Base-by-base conservation (phyloP, 1,140 invertebrate species). In the Octopus bimaculoides region DNA sequence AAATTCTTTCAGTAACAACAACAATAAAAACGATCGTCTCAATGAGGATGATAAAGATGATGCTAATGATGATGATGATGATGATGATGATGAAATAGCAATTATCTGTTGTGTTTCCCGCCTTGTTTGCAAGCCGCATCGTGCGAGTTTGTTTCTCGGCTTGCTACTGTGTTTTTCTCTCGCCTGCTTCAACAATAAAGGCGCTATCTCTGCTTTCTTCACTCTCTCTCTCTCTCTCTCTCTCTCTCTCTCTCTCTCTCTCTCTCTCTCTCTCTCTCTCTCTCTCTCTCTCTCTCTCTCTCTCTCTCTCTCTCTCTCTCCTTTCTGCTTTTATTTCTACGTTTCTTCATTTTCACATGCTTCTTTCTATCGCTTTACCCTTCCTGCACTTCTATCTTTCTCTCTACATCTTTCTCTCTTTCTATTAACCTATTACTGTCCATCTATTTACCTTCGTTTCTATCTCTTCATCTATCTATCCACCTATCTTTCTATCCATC, bases 201-300 rank as follows among this genome's bases (percentile, higher is more conserved):
- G 1, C 56, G 9, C 9, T 3, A 12, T 61, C 56, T 61, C 56
- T 17, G 1, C 56, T 17, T 17, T 61, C 56, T 61, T 61, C 56
- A 61, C 4, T 61, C 56, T 17, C 56, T 61, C 17, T 61, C 56
- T 61, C 17, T 61, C 14, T 14, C 56, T 8, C 14, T 8, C 56
- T 61, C 56, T 61, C 56, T 61, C 56, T 61, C 56, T 61, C 56
- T 52, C 41, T 26, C 73, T 52, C 73, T 75, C 73, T 75, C 73
- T 75, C 73, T 75, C 73, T 75, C 73, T 75, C 73, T 75, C 73
- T 75, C 73, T 75, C 73, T 75, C 73, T 75, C 73, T 75, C 73
- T 75, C 73, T 14, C 73, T 75, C 73, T 75, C n/a, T 75, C n/a
- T 75, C n/a, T 20, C n/a, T 26, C 20, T 52, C 52, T 75, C n/a